Conservation (phyloP, 2,113 vertebrate genomes). For the Fukomys damarensis region DNA sequence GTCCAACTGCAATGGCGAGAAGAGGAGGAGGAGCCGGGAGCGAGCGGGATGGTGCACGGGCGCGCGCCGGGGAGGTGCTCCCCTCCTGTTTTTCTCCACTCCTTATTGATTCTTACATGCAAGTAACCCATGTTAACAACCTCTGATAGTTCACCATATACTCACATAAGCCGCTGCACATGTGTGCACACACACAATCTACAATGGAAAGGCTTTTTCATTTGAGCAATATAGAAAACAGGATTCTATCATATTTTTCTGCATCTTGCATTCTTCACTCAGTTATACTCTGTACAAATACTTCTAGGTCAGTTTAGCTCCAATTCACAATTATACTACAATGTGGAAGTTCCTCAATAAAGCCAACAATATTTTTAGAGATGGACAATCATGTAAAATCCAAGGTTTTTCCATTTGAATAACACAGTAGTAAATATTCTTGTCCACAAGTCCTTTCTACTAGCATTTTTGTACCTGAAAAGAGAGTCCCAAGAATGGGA, state of each 20-base stretch:
- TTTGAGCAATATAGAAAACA: not conserved
- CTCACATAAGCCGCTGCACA: not conserved
- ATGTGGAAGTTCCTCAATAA: not conserved
- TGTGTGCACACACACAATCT: not conserved
- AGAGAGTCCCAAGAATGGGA: not conserved
- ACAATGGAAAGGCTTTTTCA: not conserved
- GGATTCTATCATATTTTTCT: not conserved
- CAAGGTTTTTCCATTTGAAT: not conserved
- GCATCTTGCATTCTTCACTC: not conserved
- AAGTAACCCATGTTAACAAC: not conserved
- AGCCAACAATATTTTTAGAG: not conserved
- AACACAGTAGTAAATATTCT: not conserved
- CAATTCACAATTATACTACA: not conserved
- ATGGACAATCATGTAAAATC: not conserved
- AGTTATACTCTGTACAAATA: not conserved
- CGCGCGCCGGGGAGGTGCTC: constrained; percentile 72
- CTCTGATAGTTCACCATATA: not conserved
- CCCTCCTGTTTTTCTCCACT: not conserved
- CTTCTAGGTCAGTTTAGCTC: not conserved
- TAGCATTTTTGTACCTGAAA: not conserved
- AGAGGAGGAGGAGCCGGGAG: constrained; percentile 80
- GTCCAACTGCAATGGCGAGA: constrained; percentile 82
- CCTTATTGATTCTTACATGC: not conserved
- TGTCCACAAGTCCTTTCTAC: not conserved
- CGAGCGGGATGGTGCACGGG: constrained; percentile 48